phyloP scores from a whole-genome alignment of 2,113 vertebrate genomes.

The Neolamprologus falcicula region DNA sequence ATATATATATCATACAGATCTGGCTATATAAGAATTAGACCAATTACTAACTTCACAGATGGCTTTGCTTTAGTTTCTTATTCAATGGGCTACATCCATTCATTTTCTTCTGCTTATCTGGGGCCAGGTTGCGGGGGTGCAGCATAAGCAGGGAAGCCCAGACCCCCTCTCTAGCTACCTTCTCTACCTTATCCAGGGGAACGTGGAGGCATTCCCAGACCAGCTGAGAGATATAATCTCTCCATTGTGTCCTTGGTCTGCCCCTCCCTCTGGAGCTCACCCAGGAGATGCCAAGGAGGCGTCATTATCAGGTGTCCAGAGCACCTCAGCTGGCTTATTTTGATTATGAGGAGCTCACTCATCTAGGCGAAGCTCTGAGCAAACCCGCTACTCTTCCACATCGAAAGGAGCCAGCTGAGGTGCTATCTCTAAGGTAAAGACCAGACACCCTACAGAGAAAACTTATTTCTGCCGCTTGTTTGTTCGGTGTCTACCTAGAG shows the following conservation, averaged over 20 bases:
- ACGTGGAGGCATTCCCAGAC: neutral
- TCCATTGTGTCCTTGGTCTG: neutral
- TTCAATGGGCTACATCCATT: neutral
- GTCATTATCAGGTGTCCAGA: neutral
- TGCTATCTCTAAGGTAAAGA: neutral
- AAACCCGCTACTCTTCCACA: neutral
- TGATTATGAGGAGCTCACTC: fast-evolving
- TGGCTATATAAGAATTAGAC: neutral
- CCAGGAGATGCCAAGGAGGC: neutral
- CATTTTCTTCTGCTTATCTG: fast-evolving
- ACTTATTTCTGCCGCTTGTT: neutral
- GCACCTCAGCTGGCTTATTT: neutral
- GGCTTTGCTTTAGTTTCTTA: neutral
- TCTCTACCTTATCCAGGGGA: neutral
- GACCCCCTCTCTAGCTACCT: fast-evolving
- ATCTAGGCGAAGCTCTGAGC: fast-evolving
- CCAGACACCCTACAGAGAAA: neutral
- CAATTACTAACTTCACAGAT: fast-evolving
- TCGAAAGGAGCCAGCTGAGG: neutral
- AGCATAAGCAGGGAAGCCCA: neutral
- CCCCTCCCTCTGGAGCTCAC: fast-evolving
- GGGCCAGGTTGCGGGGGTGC: fast-evolving
- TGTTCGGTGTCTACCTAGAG: fast-evolving
- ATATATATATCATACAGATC: neutral
- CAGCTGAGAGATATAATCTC: neutral